Conservation (phyloP, 2,797 vertebrate genomes). For the Paratrypauchen microcephalus region DNA sequence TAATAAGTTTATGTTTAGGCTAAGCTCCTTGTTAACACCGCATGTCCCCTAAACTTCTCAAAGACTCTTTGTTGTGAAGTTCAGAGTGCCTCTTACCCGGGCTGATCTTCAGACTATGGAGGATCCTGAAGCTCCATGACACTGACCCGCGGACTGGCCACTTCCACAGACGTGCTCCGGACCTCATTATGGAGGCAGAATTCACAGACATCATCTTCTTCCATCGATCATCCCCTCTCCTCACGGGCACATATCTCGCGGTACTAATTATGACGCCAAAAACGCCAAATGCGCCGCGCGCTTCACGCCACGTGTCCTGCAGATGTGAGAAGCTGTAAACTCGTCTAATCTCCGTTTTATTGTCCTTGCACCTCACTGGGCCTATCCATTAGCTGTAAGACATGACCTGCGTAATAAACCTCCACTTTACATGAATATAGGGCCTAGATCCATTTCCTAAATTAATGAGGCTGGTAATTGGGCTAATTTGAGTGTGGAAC, state of each 20-base stretch:
- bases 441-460: conserved; percentile 66
- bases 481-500: conserved; percentile 71
- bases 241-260: conserved; percentile 12
- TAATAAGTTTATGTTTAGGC: neutral
- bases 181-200: neutral
- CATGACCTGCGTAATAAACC: conserved; percentile 71
- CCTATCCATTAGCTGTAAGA: conserved; percentile 67
- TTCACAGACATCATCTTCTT: neutral
- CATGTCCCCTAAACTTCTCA: conserved; percentile 23
- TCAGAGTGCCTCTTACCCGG: conserved; percentile 29
- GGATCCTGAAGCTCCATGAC: conserved; percentile 1
- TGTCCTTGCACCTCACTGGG: conserved; percentile 37
- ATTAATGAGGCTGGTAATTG: conserved; percentile 79
- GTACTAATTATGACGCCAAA: neutral
- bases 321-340: neutral
- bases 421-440: conserved; percentile 65
- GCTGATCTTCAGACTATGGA: neutral
- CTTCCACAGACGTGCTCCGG: neutral
- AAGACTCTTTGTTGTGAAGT: neutral
- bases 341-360: conserved; percentile 15
- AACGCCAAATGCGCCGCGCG: neutral
- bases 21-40: conserved; percentile 2
- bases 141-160: conserved; percentile 8
- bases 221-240: conserved; percentile 20
- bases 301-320: neutral